Evolutionary conservation across 2,888 invertebrate species (phyloP), one percentile per base, ranked within the genome.

Genomic region (Nomada fabriciana): DNA sequence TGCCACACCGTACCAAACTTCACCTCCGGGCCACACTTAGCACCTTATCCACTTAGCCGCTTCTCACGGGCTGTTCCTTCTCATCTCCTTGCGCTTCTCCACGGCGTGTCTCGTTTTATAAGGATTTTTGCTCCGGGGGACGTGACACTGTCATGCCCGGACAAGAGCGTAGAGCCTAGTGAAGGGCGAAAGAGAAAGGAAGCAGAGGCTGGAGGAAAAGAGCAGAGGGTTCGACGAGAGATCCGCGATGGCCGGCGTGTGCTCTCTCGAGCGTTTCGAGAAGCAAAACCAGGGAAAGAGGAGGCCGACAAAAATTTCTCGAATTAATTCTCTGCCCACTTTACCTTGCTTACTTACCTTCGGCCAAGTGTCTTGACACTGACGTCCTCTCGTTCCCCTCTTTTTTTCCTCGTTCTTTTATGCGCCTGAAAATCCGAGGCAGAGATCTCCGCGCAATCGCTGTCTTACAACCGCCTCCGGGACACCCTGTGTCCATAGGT

Each of bases 41-140:
- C 93, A 92, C 93, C 92, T 93, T 92, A 91, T 92, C 92, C 93
- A 91, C 92, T 93, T 93, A 91, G 92, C 90, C 91, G 89, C 91
- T 92, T 93, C 93, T 92, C 92, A 92, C 92, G 91, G 80, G 89
- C 90, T 86, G 88, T 83, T 89, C 84, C 89, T 81, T 87, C 88
- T 88, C 89, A 85, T 88, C 89, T 87, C 82, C 85, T 82, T 83
- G 85, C 86, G 84, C 88, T 86, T 87, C 86, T 86, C 86, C 87
- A 89, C 88, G 90, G 90, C 90, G 89, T 90, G 91, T 92, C 91
- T 91, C 90, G 91, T 91, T 92, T 92, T 91, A 91, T 90, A 91
- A 90, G 91, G 88, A 91, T 91, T 91, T 91, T 90, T 88, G 92
- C 93, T 89, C 86, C 77, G 82, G 91, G 93, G 90, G 93, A 93